Base-by-base conservation (phyloP, 1,140 invertebrate species). In the Scaptodrosophila lebanonensis region DNA sequence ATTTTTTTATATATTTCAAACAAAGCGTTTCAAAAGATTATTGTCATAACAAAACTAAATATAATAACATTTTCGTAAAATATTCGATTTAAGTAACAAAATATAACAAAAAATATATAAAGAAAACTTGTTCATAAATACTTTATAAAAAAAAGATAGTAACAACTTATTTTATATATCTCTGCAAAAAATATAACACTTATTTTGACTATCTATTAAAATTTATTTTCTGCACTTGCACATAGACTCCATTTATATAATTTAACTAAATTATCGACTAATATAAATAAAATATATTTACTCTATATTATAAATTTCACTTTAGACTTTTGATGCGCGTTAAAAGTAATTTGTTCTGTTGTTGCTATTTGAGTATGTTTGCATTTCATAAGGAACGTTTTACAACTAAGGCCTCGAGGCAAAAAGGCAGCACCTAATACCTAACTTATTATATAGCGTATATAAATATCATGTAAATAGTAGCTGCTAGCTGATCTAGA, bases 341-440 rank as follows among this genome's bases (percentile, higher is more conserved):
- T 57, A 27, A 27, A 43, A 57, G 25, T 57, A 53, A 33, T 33
- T 33, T 33, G 32, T 33, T 33, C 12, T 8, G 8, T 25, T 49
- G 12, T 49, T 49, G 20, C 47, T 38, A 22, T n/a, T 47, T n/a
- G 13, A 18, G 29, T 33, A 47, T 47, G 43, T 32, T 32, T 47
- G 27, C 42, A 45, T 61, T 63, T 68, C 56, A 53, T 66, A 82
- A 82, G 75, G 75, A 82, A 82, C 75, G 61, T 75, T 70, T 66
- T 60, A 82, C 54, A 49, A 70, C 71, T 69, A 79, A 70, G 75
- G 69, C 73, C 65, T 62, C 57, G 75, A 82, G 75, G 69, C 73
- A 53, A 77, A n/a, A 62, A 62, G 60, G 52, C 60, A 53, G 73
- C 63, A 60, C 51, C 72, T 82, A 75, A 51, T 38, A 36, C 27